A percentile compares a stretch with the other conserved stretches of the same genome.
Evolutionary conservation across 1,140 invertebrate species (phyloP).

Genomic region (Asbolus verrucosus): DNA sequence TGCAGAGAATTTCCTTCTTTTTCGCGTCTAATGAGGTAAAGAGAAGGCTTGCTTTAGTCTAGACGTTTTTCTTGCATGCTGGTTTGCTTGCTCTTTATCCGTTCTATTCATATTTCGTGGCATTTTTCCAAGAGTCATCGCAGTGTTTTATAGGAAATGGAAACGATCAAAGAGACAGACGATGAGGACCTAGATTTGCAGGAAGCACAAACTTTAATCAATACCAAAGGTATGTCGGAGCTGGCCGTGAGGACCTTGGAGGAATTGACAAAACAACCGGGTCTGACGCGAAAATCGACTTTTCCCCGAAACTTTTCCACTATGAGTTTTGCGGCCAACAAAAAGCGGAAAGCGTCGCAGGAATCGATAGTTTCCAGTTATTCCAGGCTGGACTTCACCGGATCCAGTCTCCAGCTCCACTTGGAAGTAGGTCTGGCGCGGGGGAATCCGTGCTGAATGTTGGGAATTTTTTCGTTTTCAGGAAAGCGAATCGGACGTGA

Average conservation of each 20-base stretch:
- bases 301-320: slow-evolving; percentile 69
- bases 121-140: not conserved
- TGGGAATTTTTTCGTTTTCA: not conserved
- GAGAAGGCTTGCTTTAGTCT: slow-evolving; percentile 16
- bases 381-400: slow-evolving; percentile 78
- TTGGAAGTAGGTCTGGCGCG: no score
- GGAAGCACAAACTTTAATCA: slow-evolving; percentile 59
- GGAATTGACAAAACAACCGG: slow-evolving; percentile 66
- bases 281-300: slow-evolving; percentile 65
- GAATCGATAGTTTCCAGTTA: slow-evolving; percentile 77
- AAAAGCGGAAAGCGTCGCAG: slow-evolving; percentile 68
- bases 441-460: no score
- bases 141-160: slow-evolving; percentile 69
- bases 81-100: not conserved
- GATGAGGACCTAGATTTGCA: slow-evolving; percentile 66
- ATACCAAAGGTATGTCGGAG: slow-evolving; percentile 63
- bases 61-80: slow-evolving; percentile 10
- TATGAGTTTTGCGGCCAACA: slow-evolving; percentile 64
- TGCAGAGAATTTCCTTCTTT: slow-evolving; percentile 63
- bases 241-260: slow-evolving; percentile 66
- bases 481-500: slow-evolving; percentile 13
- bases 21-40: slow-evolving; percentile 64
- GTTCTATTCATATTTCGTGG: not conserved
- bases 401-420: slow-evolving; percentile 75
- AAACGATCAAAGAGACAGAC: slow-evolving; percentile 71